Evolutionary conservation across 2,113 vertebrate species (phyloP), one percentile per base, ranked within the genome.

Genomic region (Neofelis nebulosa): DNA sequence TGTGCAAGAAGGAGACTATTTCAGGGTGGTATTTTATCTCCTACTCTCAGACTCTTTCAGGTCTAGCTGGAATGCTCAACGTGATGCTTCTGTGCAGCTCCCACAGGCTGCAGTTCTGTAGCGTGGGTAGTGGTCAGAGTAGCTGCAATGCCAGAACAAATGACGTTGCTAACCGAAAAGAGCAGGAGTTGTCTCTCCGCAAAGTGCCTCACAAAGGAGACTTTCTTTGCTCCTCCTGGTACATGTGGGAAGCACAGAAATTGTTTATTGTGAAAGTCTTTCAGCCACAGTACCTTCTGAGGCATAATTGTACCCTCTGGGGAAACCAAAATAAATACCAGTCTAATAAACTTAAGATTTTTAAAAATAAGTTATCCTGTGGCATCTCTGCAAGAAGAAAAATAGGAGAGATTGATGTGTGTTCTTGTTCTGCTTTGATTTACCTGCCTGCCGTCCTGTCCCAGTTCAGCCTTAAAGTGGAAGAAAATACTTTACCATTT

Each of bases 271-370:
- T 97, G 95, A 97, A 97, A 97, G 89, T 76, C 65, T 96, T 74
- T 89, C 63, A 97, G 89, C 87, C 41, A 91, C 93, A 94, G 82
- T 92, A 95, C 96, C 95, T 98, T 94, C 94, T 97, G 91, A 97
- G 36, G 89, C 95, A 93, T 93, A 96, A 71, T 89, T 94, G 91
- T 78, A 82, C 93, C 89, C 89, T 97, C 71, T 23, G 48, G 94
- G 95, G 93, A 98, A 98, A 97, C 4, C 16, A 78, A 97, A 97
- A 85, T 97, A 98, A 95, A 94, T 97, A 97, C 81, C 83, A 69
- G 4, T 74, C 95, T 97, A 97, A 92, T 93, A 91, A 88, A 80
- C 55, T 97, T 94, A 87, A 96, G 63, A 86, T 97, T 98, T 95
- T 41, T 27, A 52, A 96, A 97, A 97, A 29, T 96, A 73, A 89